Evolutionary conservation across 2,113 vertebrate genomes (phyloP), one percentile per base, ranked within the genome.

Genomic region (Etia nguti): DNA sequence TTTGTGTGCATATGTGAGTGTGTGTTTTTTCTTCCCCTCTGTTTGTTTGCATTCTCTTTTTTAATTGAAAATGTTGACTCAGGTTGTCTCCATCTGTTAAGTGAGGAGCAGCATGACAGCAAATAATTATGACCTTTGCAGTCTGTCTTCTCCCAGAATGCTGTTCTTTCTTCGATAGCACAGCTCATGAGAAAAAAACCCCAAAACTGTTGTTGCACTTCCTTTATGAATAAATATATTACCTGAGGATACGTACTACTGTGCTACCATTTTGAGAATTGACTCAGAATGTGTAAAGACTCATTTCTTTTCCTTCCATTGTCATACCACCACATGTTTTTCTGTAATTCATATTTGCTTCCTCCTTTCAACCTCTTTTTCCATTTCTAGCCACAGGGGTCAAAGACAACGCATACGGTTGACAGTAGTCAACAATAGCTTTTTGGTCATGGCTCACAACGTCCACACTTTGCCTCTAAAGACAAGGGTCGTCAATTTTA

Each of bases 401-500:
- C 95, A 95, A 93, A 91, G 89, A 93, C 86, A 93, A 94, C 88
- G 92, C 90, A 93, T 85, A 87, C 88, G 31, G 86, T 93, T 94
- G 92, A 95, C 87, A 86, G 94, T 94, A 94, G 92, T 93, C 95
- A 96, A 93, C 92, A 95, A 96, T 94, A 88, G 91, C 92, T 92
- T 94, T 94, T 95, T 92, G 91, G 93, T 94, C 95, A 94, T 90
- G 95, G 94, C 94, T 95, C 95, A 95, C 92, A 88, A 93, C 92
- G 31, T 91, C 84, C 90, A 94, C 93, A 93, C 95, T 94, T 95
- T 94, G 85, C 93, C 89, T 91, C 85, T 82, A 86, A 92, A 92
- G 93, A 94, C 94, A 96, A 92, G 92, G 92, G 91, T 93, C 94
- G 91, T 96, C 94, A 95, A 95, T 96, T 96, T 95, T 96, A 97